Evolutionary conservation across 2,797 vertebrate genomes (phyloP).

Genomic region (Bucorvus abyssinicus): DNA sequence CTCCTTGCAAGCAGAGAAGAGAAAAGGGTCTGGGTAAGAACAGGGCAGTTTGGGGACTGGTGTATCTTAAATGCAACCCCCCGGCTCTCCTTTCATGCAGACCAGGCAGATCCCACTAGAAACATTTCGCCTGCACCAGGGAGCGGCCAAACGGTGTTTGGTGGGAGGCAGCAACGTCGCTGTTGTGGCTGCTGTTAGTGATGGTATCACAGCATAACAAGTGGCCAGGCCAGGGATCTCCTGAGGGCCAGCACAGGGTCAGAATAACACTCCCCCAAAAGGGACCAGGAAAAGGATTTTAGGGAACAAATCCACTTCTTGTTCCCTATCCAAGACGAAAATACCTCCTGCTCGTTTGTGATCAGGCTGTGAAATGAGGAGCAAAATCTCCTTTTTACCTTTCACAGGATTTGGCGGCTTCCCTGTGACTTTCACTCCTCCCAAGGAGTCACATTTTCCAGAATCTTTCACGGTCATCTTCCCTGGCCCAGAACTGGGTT

Average conservation of each 20-base stretch:
- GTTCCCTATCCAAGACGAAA: neutral
- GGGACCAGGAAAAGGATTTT: neutral
- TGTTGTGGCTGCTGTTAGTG: neutral
- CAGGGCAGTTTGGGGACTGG: neutral
- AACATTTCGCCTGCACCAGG: neutral
- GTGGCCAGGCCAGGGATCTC: no score
- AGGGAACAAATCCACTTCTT: neutral
- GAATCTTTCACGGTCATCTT: constrained; percentile 59
- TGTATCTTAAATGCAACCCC: neutral
- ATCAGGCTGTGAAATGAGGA: neutral
- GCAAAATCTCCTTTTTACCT: neutral
- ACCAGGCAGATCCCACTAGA: neutral
- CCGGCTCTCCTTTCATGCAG: neutral
- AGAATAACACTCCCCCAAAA: neutral
- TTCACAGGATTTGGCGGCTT: neutral
- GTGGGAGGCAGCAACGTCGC: neutral
- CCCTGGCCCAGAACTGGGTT: constrained; percentile 63
- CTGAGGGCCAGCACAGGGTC: neutral
- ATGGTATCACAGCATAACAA: neutral
- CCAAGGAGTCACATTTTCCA: constrained; percentile 35
- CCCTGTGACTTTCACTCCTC: neutral
- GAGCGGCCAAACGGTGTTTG: neutral
- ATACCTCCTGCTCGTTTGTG: neutral
- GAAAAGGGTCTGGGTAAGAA: neutral
- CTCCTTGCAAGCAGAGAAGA: neutral